Evolutionary conservation across 1,140 invertebrate species (phyloP), one percentile per base, ranked within the genome.

Genomic region (Caenorhabditis briggsae): DNA sequence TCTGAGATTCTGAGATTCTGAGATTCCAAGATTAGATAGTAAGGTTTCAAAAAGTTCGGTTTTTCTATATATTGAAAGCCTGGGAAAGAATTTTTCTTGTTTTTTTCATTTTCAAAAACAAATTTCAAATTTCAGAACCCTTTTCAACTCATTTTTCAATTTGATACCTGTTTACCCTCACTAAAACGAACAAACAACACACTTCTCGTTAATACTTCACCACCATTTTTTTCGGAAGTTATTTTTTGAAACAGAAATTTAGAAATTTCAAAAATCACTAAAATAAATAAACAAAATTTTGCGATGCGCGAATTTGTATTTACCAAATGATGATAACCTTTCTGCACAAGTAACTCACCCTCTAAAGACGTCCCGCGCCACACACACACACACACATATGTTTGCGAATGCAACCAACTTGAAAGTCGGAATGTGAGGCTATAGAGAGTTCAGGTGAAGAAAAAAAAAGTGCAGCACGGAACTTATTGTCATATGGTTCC

Each of bases 331-430:
- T 78, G 70, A 78, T 78, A 78, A 78, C 70, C 70, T 53, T 53
- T 50, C 43, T 23, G 20, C 8, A 33, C 43, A 78, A 53, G 46
- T 48, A 50, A 78, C 46, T 50, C 16, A 78, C 25, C 70, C 46
- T 53, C 16, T 53, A 41, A 78, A 41, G 46, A 78, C 43, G n/a
- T 41, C 70, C 25, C 64, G 70, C 70, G 46, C 43, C 46, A 78
- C 70, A 78, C 16, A 41, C 41, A 46, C 23, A 33, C 46, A 78
- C 70, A 78, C 16, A 41, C 41, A 46, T 53, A 33, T 78, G 70
- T 78, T 78, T 78, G 70, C 70, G 70, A 78, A 78, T 78, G 70
- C 70, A 78, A 50, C 70, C 70, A 78, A 78, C 70, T 78, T 78
- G 46, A 78, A 78, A 78, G 70, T 50, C 70, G 70, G 70, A 78